Evolutionary conservation across 2,113 vertebrate species (phyloP), one percentile per base, ranked within the genome.

Genomic region (Anolis carolinensis): DNA sequence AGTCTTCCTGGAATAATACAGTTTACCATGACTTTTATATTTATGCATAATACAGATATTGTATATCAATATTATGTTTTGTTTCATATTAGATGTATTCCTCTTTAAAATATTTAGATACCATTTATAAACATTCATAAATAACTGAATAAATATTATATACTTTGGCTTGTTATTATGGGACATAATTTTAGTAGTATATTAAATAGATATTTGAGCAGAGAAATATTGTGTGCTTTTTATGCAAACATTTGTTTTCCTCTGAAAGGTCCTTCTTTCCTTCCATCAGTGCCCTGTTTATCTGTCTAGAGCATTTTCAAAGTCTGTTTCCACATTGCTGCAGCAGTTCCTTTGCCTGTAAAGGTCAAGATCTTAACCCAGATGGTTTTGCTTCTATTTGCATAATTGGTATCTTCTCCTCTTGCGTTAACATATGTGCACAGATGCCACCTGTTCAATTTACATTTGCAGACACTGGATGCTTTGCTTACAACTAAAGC

Each of bases 281-380:
- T 72, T 72, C 23, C 21, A 44, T 39, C n/a, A 67, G 44, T 59
- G 76, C 9, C 67, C 13, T 79, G 32, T 34, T 30, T 81, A 21
- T 85, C 65, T 80, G n/a, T 80, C 36, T 65, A 74, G 55, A 73
- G 25, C 62, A 50, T 50, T 81, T 80, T 30, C 16, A 36, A 74
- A 65, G 67, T 67, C 39, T 52, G 39, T 81, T 86, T 81, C 62
- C 71, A 50, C 14, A 36, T 74, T 79, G 82, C 52, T 65, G 18
- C n/a, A 84, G 76, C 48, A 75, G 23, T 25, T 84, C 75, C 30
- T 79, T 81, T 39, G 48, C 50, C 72, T 75, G 50, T 84, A 81
- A 88, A 84, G 77, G 82, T 88, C 76, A 83, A 73, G 68, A 79
- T 63, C 76, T 84, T 88, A 84, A 74, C 44, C 82, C 59, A 88